Percentiles rank a stretch among this genome's conserved stretches.
These are phyloP conservation scores for Montipora capricornis DNA, from an alignment of 64 coral and sea anemone species.

Conservation along the genomic window DNA sequence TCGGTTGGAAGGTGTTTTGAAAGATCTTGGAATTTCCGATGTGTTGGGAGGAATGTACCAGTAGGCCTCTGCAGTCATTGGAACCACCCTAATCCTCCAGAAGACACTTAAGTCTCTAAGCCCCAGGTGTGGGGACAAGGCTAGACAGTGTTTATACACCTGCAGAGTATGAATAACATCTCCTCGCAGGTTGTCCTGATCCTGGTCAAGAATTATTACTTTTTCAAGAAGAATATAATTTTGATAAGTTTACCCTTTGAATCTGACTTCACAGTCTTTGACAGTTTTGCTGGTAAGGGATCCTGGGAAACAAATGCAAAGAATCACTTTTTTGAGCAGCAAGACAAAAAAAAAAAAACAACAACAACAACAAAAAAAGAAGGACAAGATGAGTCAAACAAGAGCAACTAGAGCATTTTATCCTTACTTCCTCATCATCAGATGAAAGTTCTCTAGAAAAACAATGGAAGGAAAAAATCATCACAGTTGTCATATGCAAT, in stretches of 20 bases:
- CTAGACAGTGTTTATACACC: too few relatives aligned
- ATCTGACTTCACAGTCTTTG: neutral
- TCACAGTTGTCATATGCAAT: neutral
- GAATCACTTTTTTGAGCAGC: neutral
- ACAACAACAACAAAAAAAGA: neutral
- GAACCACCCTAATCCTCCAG: too few relatives aligned
- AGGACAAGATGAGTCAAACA: neutral
- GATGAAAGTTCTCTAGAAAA: constrained; percentile 35
- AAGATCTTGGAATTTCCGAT: too few relatives aligned
- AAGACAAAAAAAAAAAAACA: neutral
- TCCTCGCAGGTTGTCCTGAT: too few relatives aligned
- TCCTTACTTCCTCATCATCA: constrained; percentile 47
- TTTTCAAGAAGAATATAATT: too few relatives aligned
- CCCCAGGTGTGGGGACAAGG: too few relatives aligned
- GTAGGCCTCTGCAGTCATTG: too few relatives aligned
- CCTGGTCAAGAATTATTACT: too few relatives aligned
- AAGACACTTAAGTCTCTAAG: too few relatives aligned
- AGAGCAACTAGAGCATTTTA: neutral
- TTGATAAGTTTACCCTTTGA: neutral
- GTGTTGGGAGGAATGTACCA: too few relatives aligned
- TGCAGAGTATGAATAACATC: too few relatives aligned
- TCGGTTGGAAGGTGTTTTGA: too few relatives aligned
- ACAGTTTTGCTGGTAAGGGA: constrained; percentile 25
- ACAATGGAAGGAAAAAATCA: neutral
- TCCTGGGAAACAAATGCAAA: neutral